Evolutionary conservation across 2,888 invertebrate genomes (phyloP).

Genomic region (Eucriotettix oculatus): DNA sequence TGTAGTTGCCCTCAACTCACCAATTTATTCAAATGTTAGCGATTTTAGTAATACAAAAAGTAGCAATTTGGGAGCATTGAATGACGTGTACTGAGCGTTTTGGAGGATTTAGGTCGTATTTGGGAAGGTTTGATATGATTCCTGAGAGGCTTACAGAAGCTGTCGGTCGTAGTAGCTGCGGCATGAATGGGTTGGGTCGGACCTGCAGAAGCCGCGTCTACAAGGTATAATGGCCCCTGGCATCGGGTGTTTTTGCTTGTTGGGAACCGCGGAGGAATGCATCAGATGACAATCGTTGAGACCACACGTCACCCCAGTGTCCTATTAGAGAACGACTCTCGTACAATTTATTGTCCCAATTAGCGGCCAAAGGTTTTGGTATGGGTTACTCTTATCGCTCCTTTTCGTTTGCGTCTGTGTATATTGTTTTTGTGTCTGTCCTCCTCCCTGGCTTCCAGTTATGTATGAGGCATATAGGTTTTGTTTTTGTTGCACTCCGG

Average conservation of each 20-base stretch:
- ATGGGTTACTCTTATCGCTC: neutral
- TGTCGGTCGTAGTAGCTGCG: no score
- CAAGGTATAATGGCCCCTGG: neutral
- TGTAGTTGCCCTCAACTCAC: no score
- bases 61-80: no score
- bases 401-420: neutral
- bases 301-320: neutral
- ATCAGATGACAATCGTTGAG: neutral
- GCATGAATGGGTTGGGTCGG: neutral
- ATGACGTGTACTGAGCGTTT: no score
- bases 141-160: no score
- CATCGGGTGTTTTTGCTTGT: neutral
- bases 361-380: neutral
- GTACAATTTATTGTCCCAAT: neutral
- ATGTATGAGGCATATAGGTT: neutral
- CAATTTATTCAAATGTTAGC: no score
- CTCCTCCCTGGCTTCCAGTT: neutral
- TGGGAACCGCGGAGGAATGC: neutral
- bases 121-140: no score
- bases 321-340: neutral
- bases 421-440: neutral
- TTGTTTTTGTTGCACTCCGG: neutral
- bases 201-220: neutral
- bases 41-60: no score
- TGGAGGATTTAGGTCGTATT: no score